Conservation (phyloP, 2,888 invertebrate species). For the Hylaea fasciaria region DNA sequence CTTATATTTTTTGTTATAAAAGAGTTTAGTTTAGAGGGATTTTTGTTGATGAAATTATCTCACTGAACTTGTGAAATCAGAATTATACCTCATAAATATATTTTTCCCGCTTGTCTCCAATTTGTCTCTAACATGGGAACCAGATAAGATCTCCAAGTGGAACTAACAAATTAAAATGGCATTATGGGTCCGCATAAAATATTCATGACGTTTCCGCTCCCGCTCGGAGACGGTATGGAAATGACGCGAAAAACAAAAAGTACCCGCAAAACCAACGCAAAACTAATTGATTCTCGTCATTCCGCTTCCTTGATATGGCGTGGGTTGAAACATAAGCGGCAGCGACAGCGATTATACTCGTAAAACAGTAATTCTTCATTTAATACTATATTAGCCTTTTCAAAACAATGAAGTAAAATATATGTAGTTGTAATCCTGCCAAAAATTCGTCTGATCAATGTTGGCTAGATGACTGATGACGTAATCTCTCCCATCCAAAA, state of each 20-base stretch:
- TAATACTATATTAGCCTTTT: too few species aligned
- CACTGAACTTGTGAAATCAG: too few species aligned
- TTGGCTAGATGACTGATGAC: too few species aligned
- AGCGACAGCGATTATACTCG: slow-evolving; percentile 13
- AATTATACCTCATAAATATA: too few species aligned
- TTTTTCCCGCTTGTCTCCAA: not conserved
- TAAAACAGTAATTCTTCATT: too few species aligned
- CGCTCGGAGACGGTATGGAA: slow-evolving; percentile 48
- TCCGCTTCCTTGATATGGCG: slow-evolving; percentile 37
- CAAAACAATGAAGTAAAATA: too few species aligned
- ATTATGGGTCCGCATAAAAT: slow-evolving; percentile 45
- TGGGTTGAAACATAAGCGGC: slow-evolving; percentile 26
- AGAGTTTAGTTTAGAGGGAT: too few species aligned
- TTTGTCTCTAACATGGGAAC: not conserved
- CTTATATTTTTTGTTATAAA: too few species aligned
- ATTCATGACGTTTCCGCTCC: slow-evolving; percentile 54
- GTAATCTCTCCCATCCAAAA: too few species aligned
- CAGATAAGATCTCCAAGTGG: slow-evolving; percentile 18
- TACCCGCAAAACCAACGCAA: slow-evolving; percentile 46
- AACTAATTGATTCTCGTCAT: slow-evolving; percentile 63
- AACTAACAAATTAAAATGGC: slow-evolving; percentile 37
- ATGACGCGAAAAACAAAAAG: slow-evolving; percentile 56
- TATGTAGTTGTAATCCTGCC: too few species aligned
- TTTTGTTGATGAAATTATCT: too few species aligned
- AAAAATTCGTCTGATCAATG: too few species aligned